Conservation (phyloP, 2,113 vertebrate genomes). For the Channa argus region DNA sequence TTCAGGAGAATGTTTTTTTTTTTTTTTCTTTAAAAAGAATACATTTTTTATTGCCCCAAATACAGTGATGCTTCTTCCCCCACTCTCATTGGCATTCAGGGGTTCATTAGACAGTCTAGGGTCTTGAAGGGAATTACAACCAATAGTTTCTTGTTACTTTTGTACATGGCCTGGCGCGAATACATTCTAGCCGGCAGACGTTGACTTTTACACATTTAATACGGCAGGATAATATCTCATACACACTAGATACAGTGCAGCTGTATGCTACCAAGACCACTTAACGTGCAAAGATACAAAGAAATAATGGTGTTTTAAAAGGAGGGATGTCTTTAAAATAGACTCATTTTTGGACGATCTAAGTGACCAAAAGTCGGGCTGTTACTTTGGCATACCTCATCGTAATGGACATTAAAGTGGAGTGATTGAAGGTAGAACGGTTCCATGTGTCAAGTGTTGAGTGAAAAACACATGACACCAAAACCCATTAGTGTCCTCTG, state of each 20-base stretch:
- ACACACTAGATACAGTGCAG: conserved; percentile 8
- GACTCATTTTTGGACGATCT: conserved; percentile 75
- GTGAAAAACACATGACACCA: conserved; percentile 90
- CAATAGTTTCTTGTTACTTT: conserved; percentile 39
- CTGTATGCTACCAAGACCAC: conserved; percentile 41
- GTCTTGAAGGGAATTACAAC: conserved; percentile 55
- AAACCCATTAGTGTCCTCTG: conserved; percentile 92
- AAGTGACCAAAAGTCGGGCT: conserved; percentile 78
- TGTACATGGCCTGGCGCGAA: conserved; percentile 33
- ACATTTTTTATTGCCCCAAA: conserved; percentile 76
- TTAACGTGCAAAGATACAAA: conserved; percentile 29
- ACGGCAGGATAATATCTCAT: conserved; percentile 7
- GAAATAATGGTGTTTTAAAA: conserved; percentile 36
- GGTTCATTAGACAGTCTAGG: conserved; percentile 71
- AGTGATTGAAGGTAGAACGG: conserved; percentile 85
- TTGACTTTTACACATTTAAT: not conserved
- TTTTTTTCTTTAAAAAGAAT: conserved; percentile 57
- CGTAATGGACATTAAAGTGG: conserved; percentile 89
- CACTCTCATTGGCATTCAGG: conserved; percentile 70
- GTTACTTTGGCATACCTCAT: conserved; percentile 85
- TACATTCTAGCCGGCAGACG: conserved; percentile 20
- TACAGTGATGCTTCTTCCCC: conserved; percentile 41
- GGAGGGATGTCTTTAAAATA: conserved; percentile 47
- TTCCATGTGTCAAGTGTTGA: conserved; percentile 88
- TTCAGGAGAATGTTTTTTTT: conserved; percentile 53